These are phyloP conservation scores for Carduelis carduelis DNA, from an alignment of 2,797 vertebrate species.

Conservation along the genomic window DNA sequence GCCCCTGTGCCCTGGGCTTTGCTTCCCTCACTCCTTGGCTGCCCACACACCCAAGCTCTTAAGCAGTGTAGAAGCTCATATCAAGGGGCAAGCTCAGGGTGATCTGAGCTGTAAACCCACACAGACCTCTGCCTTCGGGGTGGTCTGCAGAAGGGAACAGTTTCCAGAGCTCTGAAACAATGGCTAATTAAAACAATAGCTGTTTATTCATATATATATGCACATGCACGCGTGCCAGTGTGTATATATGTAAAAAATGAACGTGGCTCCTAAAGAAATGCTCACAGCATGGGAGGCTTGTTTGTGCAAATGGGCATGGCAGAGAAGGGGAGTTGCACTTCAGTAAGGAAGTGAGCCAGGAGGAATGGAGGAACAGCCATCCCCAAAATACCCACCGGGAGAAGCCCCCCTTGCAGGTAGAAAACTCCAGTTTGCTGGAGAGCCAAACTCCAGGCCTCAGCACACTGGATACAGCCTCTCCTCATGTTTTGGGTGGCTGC, in stretches of 20 bases:
- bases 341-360: neutral
- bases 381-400: neutral
- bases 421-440: neutral
- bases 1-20: neutral
- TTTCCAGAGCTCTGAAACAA: constrained; percentile 62
- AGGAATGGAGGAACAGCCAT: neutral
- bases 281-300: neutral
- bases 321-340: neutral
- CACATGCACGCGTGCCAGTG: accelerated
- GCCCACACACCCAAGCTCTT: accelerated
- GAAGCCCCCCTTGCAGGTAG: neutral
- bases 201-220: constrained; percentile 20
- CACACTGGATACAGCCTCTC: accelerated
- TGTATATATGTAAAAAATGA: neutral
- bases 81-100: neutral
- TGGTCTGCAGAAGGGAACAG: constrained; percentile 44
- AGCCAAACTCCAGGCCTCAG: accelerated
- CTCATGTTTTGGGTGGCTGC: neutral
- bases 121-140: constrained; percentile 8
- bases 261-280: neutral
- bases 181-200: constrained; percentile 59
- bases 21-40: neutral
- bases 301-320: neutral
- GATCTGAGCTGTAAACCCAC: neutral
- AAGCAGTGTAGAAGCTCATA: neutral